Conservation (phyloP, 1,140 invertebrate genomes). For the Scaptodrosophila lebanonensis region DNA sequence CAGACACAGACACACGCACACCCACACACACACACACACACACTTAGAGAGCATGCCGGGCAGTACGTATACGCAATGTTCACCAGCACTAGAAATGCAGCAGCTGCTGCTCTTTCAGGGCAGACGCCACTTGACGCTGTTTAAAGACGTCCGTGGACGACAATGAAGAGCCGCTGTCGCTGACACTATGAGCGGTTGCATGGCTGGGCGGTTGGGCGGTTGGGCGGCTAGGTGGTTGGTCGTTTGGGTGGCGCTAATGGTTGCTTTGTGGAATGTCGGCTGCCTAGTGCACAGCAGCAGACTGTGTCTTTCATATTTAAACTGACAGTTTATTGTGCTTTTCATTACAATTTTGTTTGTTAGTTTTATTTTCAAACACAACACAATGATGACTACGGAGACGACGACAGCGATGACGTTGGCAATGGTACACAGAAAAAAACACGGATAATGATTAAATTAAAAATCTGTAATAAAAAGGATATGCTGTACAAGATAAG, state of each 20-base stretch:
- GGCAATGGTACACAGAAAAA: too few species aligned
- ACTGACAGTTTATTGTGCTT: constrained; percentile 73
- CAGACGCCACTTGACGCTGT: constrained; percentile 45
- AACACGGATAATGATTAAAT: too few species aligned
- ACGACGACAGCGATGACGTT: too few species aligned
- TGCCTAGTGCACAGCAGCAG: too few species aligned
- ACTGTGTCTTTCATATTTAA: constrained; percentile 63
- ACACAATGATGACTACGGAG: constrained; percentile 4
- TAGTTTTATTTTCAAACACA: constrained; percentile 60
- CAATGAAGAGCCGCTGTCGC: constrained; percentile 30
- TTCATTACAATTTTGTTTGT: constrained; percentile 68
- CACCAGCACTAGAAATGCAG: constrained; percentile 14
- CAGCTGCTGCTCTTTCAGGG: constrained; percentile 38
- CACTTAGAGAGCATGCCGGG: constrained; percentile 3
- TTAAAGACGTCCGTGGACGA: constrained; percentile 29
- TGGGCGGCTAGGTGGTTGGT: too few species aligned
- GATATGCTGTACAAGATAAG: too few species aligned
- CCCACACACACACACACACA: too few species aligned
- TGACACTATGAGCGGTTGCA: not conserved
- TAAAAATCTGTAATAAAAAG: too few species aligned
- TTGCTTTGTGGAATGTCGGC: too few species aligned
- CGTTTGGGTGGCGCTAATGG: too few species aligned
- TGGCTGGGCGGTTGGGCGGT: too few species aligned
- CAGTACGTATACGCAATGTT: constrained; percentile 35
- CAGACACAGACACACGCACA: too few species aligned